Evolutionary conservation across 2,888 invertebrate species (phyloP).

Genomic region (Meteorus colon): DNA sequence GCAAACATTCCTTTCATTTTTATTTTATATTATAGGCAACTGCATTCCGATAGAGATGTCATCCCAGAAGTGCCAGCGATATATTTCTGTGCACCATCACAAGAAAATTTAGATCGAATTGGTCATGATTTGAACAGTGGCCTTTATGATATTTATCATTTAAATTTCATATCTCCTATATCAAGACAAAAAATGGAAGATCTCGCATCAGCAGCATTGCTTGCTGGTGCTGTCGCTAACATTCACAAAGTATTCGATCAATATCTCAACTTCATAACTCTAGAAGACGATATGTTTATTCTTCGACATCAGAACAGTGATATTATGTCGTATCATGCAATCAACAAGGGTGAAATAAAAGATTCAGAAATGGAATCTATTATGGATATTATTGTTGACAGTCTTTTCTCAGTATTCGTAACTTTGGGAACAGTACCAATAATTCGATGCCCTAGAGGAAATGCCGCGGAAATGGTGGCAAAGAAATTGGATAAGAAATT

Average conservation of each 20-base stretch:
- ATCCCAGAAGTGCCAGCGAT: conserved; percentile 99
- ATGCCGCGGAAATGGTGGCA: conserved; percentile 99
- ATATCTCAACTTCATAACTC: conserved; percentile 97
- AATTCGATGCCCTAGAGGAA: conserved; percentile 90
- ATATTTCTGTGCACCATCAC: conserved; percentile 97
- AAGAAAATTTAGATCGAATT: conserved; percentile 96
- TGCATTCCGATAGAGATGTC: conserved; percentile 91
- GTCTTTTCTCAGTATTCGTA: conserved; percentile 97
- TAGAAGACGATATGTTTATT: conserved; percentile 98
- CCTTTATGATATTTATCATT: conserved; percentile 94
- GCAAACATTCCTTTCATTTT: background rate
- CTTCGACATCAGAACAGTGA: conserved; percentile 95
- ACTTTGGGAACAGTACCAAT: conserved; percentile 86
- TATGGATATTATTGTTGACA: conserved; percentile 96
- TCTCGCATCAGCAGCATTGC: conserved; percentile 92
- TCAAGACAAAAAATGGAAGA: conserved; percentile 95
- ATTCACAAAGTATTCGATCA: conserved; percentile 98
- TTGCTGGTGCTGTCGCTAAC: conserved; percentile 91
- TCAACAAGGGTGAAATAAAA: conserved; percentile 94
- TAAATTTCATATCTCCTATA: conserved; percentile 98
- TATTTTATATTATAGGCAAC: conserved; percentile 77
- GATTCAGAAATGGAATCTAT: conserved; percentile 96
- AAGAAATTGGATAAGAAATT: conserved; percentile 97
- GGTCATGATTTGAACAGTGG: conserved; percentile 92
- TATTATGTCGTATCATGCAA: conserved; percentile 92